Evolutionary conservation across 2,888 invertebrate genomes (phyloP).

Genomic region (Dugesia japonica): DNA sequence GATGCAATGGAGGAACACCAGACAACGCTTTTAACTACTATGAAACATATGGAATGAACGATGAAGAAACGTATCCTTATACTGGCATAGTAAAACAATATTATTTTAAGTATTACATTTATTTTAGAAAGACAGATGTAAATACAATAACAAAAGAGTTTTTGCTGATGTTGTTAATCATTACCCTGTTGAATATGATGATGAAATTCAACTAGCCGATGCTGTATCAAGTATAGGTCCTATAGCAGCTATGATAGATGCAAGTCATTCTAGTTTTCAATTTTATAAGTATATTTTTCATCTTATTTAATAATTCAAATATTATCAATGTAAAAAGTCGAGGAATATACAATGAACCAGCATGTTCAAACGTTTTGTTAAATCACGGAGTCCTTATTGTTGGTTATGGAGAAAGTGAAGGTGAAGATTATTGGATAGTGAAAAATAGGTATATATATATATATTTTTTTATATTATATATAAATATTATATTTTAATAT

Average conservation of each 20-base stretch:
- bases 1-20: conserved; percentile 64
- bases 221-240: background rate
- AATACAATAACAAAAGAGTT: background rate
- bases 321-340: background rate
- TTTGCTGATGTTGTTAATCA: background rate
- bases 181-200: background rate
- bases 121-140: background rate
- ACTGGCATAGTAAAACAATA: conserved; percentile 51
- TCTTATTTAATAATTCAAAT: background rate
- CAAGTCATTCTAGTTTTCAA: background rate
- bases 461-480: background rate
- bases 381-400: background rate
- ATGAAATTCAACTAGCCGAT: background rate
- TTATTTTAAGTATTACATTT: background rate
- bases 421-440: background rate
- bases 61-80: conserved; percentile 77
- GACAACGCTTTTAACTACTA: conserved; percentile 79
- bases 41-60: conserved; percentile 67
- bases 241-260: background rate
- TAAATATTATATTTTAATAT: background rate
- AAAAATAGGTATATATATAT: background rate
- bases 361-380: background rate
- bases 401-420: background rate
- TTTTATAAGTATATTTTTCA: background rate
- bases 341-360: background rate